Evolutionary conservation across 2,797 vertebrate genomes (phyloP).

Genomic region (Acomys russatus): DNA sequence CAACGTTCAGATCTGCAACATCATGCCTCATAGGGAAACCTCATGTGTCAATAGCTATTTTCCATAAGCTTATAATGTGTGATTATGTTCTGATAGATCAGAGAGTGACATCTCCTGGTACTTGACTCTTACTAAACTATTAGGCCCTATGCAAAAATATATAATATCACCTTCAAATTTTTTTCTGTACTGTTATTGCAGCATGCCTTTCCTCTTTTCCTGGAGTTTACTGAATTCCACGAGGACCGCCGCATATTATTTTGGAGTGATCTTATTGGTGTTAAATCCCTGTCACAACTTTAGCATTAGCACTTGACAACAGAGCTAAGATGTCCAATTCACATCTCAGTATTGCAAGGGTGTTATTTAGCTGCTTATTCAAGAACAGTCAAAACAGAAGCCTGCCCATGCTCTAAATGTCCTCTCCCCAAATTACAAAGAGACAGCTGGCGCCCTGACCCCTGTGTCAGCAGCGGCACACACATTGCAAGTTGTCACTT

Average conservation of each 20-base stretch:
- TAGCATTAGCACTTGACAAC: background rate
- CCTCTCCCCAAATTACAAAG: background rate
- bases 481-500: background rate
- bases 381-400: conserved; percentile 10
- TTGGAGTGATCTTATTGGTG: background rate
- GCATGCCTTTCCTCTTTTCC: background rate
- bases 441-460: background rate
- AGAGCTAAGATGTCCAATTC: conserved; percentile 2
- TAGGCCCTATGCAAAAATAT: background rate
- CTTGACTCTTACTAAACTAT: background rate
- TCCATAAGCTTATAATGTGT: background rate
- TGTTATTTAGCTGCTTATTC: background rate
- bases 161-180: background rate
- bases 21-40: background rate
- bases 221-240: background rate
- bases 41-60: conserved; percentile 6
- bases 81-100: background rate
- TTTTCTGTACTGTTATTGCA: background rate
- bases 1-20: background rate
- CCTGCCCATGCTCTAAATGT: background rate
- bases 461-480: background rate
- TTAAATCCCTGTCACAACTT: background rate
- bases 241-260: background rate
- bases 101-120: background rate
- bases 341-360: background rate